phyloP scores from a whole-genome alignment of 2,888 invertebrate species.

The Parnassius glacialis region DNA sequence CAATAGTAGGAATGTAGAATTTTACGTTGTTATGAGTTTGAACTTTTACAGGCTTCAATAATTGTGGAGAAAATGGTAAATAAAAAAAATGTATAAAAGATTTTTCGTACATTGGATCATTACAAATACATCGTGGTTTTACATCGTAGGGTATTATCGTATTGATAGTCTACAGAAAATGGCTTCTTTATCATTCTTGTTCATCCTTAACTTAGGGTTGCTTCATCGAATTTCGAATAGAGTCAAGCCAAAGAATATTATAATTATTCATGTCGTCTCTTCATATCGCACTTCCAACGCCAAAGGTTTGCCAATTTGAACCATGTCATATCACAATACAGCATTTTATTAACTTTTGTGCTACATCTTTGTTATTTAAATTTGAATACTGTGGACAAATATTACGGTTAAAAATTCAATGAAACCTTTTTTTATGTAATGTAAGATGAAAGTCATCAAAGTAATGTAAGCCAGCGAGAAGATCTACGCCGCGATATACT shows the following conservation, averaged over 20 bases:
- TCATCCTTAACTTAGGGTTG: constrained; percentile 44
- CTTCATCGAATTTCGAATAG: constrained; percentile 75
- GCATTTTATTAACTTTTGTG: constrained; percentile 31
- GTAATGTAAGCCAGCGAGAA: constrained; percentile 54
- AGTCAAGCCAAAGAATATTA: constrained; percentile 79
- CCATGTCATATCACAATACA: constrained; percentile 38
- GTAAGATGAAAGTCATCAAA: constrained; percentile 62
- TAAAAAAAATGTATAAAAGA: background rate
- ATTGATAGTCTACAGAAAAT: background rate
- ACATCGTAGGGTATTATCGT: no score
- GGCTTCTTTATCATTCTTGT: constrained; percentile 1
- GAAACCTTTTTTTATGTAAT: constrained; percentile 37
- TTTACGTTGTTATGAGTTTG: no score
- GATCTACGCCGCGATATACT: constrained; percentile 70
- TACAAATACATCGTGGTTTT: no score
- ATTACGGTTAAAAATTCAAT: constrained; percentile 32
- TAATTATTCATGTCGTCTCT: constrained; percentile 69
- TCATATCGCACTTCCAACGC: constrained; percentile 11
- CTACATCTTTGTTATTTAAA: constrained; percentile 7
- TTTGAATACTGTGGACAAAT: constrained; percentile 30
- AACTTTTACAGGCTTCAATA: no score
- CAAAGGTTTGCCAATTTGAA: constrained; percentile 36
- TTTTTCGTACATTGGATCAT: background rate
- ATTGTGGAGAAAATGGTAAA: no score
- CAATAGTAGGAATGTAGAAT: no score